These are phyloP conservation scores for Drosophila lowei DNA, from an alignment of 1,140 invertebrate species.

Conservation along the genomic window DNA sequence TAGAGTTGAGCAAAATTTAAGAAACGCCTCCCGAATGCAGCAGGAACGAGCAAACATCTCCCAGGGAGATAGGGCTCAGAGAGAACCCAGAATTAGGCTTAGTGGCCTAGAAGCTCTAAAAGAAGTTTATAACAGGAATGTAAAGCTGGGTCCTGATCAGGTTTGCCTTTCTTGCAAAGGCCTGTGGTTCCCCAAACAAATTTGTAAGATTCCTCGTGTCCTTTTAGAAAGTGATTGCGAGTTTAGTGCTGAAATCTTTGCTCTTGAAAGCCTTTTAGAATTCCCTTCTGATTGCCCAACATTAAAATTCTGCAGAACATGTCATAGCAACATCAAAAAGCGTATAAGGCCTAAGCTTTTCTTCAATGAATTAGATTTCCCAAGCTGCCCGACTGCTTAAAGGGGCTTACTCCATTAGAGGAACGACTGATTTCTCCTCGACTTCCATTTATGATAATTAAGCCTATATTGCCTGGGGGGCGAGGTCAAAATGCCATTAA, in stretches of 20 bases:
- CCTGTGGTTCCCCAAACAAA: too few species aligned
- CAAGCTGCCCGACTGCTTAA: not conserved
- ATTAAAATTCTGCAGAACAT: not conserved
- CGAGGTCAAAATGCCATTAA: not conserved
- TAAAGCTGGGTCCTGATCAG: slow-evolving; percentile 4
- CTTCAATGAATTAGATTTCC: not conserved
- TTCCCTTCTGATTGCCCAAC: too few species aligned
- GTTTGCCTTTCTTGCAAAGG: too few species aligned
- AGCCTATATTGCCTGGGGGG: not conserved
- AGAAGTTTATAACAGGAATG: not conserved
- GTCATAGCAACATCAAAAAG: not conserved
- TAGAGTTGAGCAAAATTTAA: not conserved
- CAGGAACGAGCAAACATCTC: not conserved
- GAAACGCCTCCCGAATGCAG: not conserved
- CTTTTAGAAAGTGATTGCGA: too few species aligned
- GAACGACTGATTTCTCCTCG: slow-evolving; percentile 1
- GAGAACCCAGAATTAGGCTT: not conserved
- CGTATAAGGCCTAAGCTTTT: not conserved
- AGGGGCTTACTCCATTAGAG: not conserved
- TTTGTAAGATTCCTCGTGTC: too few species aligned
- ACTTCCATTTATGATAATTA: not conserved
- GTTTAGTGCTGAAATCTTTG: too few species aligned
- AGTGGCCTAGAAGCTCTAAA: not conserved
- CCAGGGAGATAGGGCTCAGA: not conserved
- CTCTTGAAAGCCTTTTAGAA: too few species aligned